Evolutionary conservation across 2,888 invertebrate genomes (phyloP), one percentile per base, ranked within the genome.

Genomic region (Rhagonycha lutea): DNA sequence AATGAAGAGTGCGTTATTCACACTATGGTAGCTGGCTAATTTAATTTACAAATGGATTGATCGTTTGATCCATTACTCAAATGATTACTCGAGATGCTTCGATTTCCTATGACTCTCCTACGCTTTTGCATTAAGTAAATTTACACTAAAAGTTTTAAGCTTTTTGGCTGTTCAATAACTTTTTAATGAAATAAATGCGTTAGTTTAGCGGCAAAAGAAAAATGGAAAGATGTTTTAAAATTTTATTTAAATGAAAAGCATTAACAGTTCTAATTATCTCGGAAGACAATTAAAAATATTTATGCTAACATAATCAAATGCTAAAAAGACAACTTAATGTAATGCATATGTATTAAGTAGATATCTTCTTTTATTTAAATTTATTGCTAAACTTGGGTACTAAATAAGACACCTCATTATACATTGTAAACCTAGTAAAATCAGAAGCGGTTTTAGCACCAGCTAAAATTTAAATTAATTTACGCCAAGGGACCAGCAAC

Each of bases 1-100:
- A 74, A 74, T 80, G 76, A 77, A 80, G 80, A 79, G 80, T 79
- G 77, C 78, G 80, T 77, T 80, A 79, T 79, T 79, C 80, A 77
- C 78, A 78, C 80, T 77, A 76, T 80, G 75, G 78, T 79, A 79
- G 80, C 73, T 63, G 72, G 70, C 62, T 73, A 70, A 73, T 73
- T 73, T 73, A 69, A 68, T 73, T 73, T 73, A 73, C 69, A 73
- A 73, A 73, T 73, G 69, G 69, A 73, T 69, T 24, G 62, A 73
- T 69, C 69, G 69, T 69, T 69, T 69, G 69, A 73, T 69, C 69
- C 73, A 73, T 73, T 73, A 68, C 69, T 63, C 69, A 69, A 73
- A 73, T 62, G 69, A 69, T 63, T 65, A 65, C 24, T 69, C 14
- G 73, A 69, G 73, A 73, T 73, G 62, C 62, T 69, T 68, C 73